Conservation (phyloP, 2,113 vertebrate species). For the Atlantisia rogersi region DNA sequence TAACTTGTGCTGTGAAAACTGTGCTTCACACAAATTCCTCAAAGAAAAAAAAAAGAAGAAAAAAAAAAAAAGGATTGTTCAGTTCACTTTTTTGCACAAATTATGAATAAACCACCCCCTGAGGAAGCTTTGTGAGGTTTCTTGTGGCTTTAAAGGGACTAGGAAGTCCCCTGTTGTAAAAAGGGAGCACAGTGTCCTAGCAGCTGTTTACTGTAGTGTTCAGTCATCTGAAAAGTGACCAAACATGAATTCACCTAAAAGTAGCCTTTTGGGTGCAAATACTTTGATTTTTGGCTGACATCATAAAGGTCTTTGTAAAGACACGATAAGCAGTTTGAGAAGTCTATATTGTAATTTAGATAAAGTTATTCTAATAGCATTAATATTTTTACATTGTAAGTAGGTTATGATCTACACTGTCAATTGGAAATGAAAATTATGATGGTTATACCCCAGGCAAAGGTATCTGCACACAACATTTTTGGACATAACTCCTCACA, state of each 20-base stretch:
- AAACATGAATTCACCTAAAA: slow-evolving; percentile 36
- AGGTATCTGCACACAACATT: neutral
- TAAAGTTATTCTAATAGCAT: slow-evolving; percentile 24
- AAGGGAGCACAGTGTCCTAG: slow-evolving; percentile 2
- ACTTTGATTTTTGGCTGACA: slow-evolving; percentile 20
- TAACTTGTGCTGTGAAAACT: slow-evolving; percentile 63
- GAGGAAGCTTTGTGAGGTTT: neutral
- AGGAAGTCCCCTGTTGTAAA: neutral
- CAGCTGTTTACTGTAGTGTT: slow-evolving; percentile 34
- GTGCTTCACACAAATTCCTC: slow-evolving; percentile 43
- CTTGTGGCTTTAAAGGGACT: slow-evolving; percentile 51
- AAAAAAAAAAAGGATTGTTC: neutral
- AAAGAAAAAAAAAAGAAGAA: neutral
- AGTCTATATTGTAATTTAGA: slow-evolving; percentile 47
- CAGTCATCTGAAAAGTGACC: slow-evolving; percentile 58
- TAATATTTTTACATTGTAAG: slow-evolving; percentile 53
- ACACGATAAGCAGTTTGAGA: neutral
- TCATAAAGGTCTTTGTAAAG: neutral
- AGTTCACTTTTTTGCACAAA: slow-evolving; percentile 58
- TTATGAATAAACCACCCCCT: neutral
- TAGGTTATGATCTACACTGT: neutral
- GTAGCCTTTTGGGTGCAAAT: slow-evolving; percentile 7
- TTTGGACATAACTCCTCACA: neutral
- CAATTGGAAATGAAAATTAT: neutral
- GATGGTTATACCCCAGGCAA: neutral